Base-by-base conservation (phyloP, 2,797 vertebrate species). In the Pygocentrus nattereri region DNA sequence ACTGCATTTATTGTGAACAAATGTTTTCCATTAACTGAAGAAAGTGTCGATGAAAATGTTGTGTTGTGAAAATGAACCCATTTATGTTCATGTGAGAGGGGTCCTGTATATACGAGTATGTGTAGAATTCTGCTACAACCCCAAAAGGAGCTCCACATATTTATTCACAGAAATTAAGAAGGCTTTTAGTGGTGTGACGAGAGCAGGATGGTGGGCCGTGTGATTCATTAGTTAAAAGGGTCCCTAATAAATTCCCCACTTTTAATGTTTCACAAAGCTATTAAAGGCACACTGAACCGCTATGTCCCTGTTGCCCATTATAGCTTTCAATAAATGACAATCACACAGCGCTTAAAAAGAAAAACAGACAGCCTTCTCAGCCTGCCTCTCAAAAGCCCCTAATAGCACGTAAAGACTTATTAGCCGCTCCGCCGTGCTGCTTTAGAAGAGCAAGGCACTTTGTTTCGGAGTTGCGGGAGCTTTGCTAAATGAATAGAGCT, bases 241-340 rank as follows among this genome's bases (percentile, higher is more conserved):
- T 80, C 54, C 31, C 85, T 87, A 89, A 89, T 91, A 89, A 90
- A 88, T 88, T 76, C 82, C 30, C 73, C 82, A 85, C 88, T 92
- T 93, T 92, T 88, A 92, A 92, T 91, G 92, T 93, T 92, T 89
- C 87, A 89, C 87, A 84, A 77, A 86, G 88, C 92, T 93, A 93
- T 94, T 93, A 92, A 84, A 93, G 88, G 79, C 85, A 41, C 34
- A 76, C 83, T 38, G 71, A 86, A 75, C 79, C 82, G 11, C 64
- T 80, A 68, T 79, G 83, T 88, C 87, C 86, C 87, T 85, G 88
- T 88, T 90, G 86, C 85, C 90, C 88, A 92, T 93, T 93, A 93
- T 82, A 82, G 88, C 90, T 88, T 93, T 93, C 92, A 93, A 94
- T 95, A 94, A 94, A 94, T 88, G 90, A 92, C 91, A 92, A 92